Percentiles rank a stretch among this genome's conserved stretches.
phyloP scores from a whole-genome alignment of 1,140 invertebrate species.

The Drosophila cardini region DNA sequence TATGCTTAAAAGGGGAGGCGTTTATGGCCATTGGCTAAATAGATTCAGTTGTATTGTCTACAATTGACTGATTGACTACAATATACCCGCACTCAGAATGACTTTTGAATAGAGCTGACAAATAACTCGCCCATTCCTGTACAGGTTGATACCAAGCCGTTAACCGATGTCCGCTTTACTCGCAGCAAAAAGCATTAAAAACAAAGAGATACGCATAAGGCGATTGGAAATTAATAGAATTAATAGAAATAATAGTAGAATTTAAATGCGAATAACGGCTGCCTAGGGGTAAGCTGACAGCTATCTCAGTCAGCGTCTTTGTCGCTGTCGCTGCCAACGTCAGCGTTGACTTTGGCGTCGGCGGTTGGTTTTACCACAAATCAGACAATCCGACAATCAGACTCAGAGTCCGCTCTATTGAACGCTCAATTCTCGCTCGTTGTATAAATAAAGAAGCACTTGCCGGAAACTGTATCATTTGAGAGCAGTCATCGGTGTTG shows the following conservation, averaged over 20 bases:
- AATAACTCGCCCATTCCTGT: constrained; percentile 10
- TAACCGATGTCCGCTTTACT: constrained; percentile 8
- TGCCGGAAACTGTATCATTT: constrained; percentile 80
- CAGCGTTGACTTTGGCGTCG: constrained; percentile 23
- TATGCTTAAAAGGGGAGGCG: constrained; percentile 31
- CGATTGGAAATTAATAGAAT: constrained; percentile 76
- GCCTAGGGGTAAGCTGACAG: constrained; percentile 67
- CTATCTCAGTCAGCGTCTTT: constrained; percentile 8
- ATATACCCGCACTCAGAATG: constrained; percentile 2
- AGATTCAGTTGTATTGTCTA: not conserved
- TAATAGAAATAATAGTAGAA: constrained; percentile 72
- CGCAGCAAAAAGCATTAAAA: constrained; percentile 1
- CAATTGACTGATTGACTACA: constrained; percentile 13
- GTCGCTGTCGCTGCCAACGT: constrained; percentile 37
- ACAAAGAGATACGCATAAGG: constrained; percentile 60
- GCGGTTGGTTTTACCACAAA: constrained; percentile 40
- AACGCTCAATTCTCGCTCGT: constrained; percentile 46
- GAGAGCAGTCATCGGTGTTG: constrained; percentile 57
- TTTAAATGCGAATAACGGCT: constrained; percentile 68
- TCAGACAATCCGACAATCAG: constrained; percentile 17
- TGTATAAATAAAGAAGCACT: constrained; percentile 83
- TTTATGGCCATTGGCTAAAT: constrained; percentile 29
- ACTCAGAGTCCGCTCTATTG: constrained; percentile 35
- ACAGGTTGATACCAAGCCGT: not conserved
- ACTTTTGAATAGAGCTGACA: constrained; percentile 15